Percentiles rank a stretch among this genome's conserved stretches.
Conservation (phyloP, 64 coral and sea anemone genomes). For the Cladopsammia gracilis region DNA sequence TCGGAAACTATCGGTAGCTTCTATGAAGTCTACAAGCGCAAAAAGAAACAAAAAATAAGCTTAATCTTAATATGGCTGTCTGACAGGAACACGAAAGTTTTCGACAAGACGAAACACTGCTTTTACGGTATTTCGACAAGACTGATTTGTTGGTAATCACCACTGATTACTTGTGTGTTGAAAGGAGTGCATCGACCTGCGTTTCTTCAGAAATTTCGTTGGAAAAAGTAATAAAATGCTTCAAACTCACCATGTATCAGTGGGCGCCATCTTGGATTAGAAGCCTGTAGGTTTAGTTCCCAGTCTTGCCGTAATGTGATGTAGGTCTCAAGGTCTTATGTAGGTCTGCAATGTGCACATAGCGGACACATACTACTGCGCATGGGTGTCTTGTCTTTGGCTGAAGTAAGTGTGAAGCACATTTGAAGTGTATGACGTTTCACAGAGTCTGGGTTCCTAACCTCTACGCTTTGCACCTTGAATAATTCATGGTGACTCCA, state of each 20-base stretch:
- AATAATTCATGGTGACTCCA: no score
- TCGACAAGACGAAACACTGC: not conserved
- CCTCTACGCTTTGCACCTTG: no score
- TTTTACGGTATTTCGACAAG: not conserved
- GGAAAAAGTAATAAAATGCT: not conserved
- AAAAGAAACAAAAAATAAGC: not conserved
- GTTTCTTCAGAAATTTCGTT: not conserved
- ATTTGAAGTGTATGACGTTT: no score
- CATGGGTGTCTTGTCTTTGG: no score
- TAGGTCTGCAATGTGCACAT: not conserved
- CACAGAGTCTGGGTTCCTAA: no score
- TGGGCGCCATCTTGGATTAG: constrained; percentile 77
- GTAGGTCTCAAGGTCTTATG: no score
- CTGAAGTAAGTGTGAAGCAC: no score
- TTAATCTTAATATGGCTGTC: not conserved
- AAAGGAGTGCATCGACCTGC: not conserved
- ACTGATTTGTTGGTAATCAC: not conserved
- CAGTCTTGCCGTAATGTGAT: not conserved
- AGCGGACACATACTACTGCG: no score
- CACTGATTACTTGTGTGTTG: not conserved
- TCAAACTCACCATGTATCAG: constrained; percentile 75
- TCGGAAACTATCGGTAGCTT: no score
- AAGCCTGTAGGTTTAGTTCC: not conserved
- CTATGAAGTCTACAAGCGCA: no score
- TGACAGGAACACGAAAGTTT: not conserved